phyloP scores from a whole-genome alignment of 2,888 invertebrate genomes.

The Drosophila longiperda region DNA sequence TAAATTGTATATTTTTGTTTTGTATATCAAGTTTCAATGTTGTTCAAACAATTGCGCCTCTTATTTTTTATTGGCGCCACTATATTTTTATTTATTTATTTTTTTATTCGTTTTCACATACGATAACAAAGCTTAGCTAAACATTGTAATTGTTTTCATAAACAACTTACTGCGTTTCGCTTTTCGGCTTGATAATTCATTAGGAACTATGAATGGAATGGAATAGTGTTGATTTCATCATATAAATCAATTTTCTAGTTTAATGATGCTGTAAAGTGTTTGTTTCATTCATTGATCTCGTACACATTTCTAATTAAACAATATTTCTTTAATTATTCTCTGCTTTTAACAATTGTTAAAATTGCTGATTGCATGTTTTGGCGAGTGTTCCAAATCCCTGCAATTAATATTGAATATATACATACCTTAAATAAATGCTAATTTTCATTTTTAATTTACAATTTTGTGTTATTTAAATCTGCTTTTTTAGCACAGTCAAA shows the following conservation, averaged over 20 bases:
- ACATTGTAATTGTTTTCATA: neutral
- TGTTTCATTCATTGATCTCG: neutral
- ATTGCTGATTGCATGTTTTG: neutral
- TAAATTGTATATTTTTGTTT: constrained; percentile 2
- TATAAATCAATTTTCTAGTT: constrained; percentile 4
- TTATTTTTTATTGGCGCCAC: constrained; percentile 55
- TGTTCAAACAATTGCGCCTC: constrained; percentile 45
- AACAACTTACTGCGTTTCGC: constrained; percentile 1
- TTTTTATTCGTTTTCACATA: constrained; percentile 1
- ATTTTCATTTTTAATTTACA: neutral
- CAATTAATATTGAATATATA: neutral
- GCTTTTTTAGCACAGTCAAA: neutral
- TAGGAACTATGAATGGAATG: neutral
- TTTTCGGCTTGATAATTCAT: constrained; percentile 6
- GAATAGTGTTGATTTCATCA: neutral
- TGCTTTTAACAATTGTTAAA: neutral
- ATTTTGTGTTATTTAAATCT: too few relatives aligned
- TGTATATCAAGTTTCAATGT: constrained; percentile 39
- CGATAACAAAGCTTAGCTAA: constrained; percentile 30
- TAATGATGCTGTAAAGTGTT: neutral
- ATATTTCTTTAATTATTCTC: too few relatives aligned
- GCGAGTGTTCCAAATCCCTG: neutral
- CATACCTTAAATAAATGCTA: neutral
- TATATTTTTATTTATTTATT: constrained; percentile 20
- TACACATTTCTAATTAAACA: too few relatives aligned